Evolutionary conservation across 2,888 invertebrate genomes (phyloP), one percentile per base, ranked within the genome.

Genomic region (Lapara coniferarum): DNA sequence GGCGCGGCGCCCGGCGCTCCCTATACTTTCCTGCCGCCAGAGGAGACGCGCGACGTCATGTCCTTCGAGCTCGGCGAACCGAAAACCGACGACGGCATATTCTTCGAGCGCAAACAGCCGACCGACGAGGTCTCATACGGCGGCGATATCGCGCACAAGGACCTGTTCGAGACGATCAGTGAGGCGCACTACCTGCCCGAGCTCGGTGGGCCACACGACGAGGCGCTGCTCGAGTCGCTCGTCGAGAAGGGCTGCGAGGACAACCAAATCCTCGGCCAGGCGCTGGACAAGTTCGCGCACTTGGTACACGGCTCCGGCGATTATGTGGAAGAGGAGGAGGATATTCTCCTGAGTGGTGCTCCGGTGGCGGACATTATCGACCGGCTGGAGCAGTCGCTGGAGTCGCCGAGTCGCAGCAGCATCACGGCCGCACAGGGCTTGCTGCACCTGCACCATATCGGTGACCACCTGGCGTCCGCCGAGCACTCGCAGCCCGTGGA

Each of bases 161-260:
- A 93, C 71, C 81, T 94, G 70, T 94, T 94, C 77, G 94, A 94
- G 73, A 92, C 92, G 44, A 92, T 94, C 71, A 92, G 91, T 72
- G 93, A 93, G 75, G 92, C 91, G 37, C 93, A 93, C 77, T 94
- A 93, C 73, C 76, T 94, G 74, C 92, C 93, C 7, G 93, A 92
- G 73, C 84, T 93, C 10, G 88, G 87, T 16, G 91, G 89, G 37
- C 88, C 89, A 1, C 93, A 93, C 77, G 93, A 94, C 77, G 95
- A 95, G 75, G 95, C 94, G 58, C 83, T 95, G 70, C 89, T 95
- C 1, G 95, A 95, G 78, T 95, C 95, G 0, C 87, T 95, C 66
- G 95, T 95, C 6, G 95, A 95, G 78, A 94, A 95, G 71, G 95
- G 95, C 69, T 95, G 95, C 81, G 95, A 95, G 79, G 95, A 95